Base-by-base conservation (phyloP, 2,797 vertebrate genomes). In the Semaprochilodus insignis region DNA sequence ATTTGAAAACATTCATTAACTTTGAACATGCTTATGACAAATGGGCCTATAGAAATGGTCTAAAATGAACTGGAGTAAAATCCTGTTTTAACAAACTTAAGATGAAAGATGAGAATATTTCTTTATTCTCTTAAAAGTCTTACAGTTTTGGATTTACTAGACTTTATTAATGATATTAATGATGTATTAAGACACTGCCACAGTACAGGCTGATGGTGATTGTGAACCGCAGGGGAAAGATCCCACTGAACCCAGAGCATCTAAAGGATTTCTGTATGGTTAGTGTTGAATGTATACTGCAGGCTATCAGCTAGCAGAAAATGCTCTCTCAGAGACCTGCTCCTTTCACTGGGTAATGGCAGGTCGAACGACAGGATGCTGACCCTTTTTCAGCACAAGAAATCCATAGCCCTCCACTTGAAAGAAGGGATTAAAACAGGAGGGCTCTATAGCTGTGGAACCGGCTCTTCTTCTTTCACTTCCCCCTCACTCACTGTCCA, bases 321-420 rank as follows among this genome's bases (percentile, higher is more conserved):
- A 51, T 25, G 48, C 40, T 54, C 67, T 70, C 40, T 52, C 44
- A 8, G n/a, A 52, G 48, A 25, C 70, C 11, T 13, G 40, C 0
- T n/a, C 70, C 48, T 25, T 27, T 72, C 44, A 77, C 25, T 14
- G 11, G 55, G 5, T 82, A 83, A 66, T 83, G 52, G 25, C 67
- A 14, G 67, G 8, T 40, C 16, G 6, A 70, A n/a, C 48, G 67
- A 51, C 67, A 51, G 21, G 67, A 71, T 71, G 40, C 44, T 71
- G 40, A 63, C 70, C 51, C 52, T 27, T 55, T 65, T 52, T 63
- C 40, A 77, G 10, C 60, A 19, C 16, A n/a, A 77, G 55, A 74
- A 80, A 83, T 44, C 16, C 44, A 73, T 31, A 82, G 44, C 19
- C 25, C 23, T 74, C 19, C 59, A 21, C 59, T n/a, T 51, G 74